phyloP scores from a whole-genome alignment of 1,140 invertebrate genomes.

The Drosophila ironensis region DNA sequence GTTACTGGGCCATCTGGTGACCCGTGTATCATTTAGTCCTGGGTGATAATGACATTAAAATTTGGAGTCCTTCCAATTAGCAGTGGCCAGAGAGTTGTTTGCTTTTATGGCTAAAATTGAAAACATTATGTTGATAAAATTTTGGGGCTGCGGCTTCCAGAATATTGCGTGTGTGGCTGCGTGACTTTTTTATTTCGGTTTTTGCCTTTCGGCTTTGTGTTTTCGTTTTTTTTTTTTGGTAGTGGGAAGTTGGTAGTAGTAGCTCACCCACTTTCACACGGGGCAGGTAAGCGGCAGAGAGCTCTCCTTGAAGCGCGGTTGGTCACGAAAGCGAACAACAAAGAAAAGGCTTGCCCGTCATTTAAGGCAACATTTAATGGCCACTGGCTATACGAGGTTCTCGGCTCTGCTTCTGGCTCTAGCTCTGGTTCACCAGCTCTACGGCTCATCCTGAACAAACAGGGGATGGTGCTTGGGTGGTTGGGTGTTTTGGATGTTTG shows the following conservation, averaged over 20 bases:
- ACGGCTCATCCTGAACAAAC: constrained; percentile 62
- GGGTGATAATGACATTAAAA: constrained; percentile 48
- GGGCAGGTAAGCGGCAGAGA: constrained; percentile 20
- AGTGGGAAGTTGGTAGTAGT: too few species aligned
- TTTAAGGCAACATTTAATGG: constrained; percentile 79
- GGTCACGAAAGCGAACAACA: constrained; percentile 70
- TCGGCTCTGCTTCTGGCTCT: too few species aligned
- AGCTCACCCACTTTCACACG: constrained; percentile 51
- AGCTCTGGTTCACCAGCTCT: too few species aligned
- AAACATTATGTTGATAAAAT: constrained; percentile 57
- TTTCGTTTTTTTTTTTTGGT: too few species aligned
- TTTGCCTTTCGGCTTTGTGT: not conserved
- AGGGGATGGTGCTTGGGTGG: constrained; percentile 9
- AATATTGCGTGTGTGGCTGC: constrained; percentile 72
- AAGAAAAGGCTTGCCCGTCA: constrained; percentile 75
- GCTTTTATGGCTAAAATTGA: constrained; percentile 48
- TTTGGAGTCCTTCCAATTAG: constrained; percentile 56
- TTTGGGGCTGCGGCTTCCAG: constrained; percentile 35
- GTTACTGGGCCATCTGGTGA: too few species aligned
- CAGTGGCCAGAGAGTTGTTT: constrained; percentile 22
- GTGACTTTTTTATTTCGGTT: constrained; percentile 57
- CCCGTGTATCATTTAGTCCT: too few species aligned
- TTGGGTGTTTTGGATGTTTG: not conserved
- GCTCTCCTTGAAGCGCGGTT: constrained; percentile 75
- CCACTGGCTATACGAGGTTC: constrained; percentile 75